Evolutionary conservation across 2,113 vertebrate genomes (phyloP).

Genomic region (Pelmatolapia mariae): DNA sequence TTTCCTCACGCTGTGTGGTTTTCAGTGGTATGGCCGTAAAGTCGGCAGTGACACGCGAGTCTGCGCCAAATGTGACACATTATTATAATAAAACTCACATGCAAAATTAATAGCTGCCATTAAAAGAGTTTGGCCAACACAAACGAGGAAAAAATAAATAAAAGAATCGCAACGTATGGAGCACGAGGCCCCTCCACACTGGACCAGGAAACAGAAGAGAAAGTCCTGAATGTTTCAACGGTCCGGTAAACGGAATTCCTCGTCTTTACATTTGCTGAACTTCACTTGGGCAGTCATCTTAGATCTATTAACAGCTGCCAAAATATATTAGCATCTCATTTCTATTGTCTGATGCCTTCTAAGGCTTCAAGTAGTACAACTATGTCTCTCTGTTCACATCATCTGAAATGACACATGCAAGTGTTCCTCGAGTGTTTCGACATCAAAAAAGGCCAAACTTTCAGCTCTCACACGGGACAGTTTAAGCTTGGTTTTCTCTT

Average conservation of each 20-base stretch:
- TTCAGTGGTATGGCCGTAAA: constrained; percentile 9
- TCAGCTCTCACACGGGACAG: not conserved
- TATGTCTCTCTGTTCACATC: not conserved
- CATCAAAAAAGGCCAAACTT: accelerated
- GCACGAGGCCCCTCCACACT: not conserved
- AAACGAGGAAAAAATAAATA: not conserved
- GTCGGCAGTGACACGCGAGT: not conserved
- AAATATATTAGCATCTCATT: not conserved
- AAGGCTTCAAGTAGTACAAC: not conserved
- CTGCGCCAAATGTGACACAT: not conserved
- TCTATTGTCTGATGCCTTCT: not conserved
- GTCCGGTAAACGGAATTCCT: not conserved
- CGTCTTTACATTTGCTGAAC: not conserved
- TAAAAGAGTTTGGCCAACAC: not conserved
- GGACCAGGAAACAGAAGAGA: not conserved
- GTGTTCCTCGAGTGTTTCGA: not conserved
- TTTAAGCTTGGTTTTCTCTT: not conserved
- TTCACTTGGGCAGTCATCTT: accelerated
- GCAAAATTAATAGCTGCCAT: constrained; percentile 5
- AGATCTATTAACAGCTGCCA: not conserved
- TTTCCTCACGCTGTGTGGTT: constrained; percentile 1
- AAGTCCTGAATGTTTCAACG: not conserved
- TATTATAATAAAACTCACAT: constrained; percentile 18
- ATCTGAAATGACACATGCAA: not conserved
- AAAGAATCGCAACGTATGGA: not conserved